Evolutionary conservation across 2,888 invertebrate species (phyloP).

Genomic region (Acrobeloides nanus): DNA sequence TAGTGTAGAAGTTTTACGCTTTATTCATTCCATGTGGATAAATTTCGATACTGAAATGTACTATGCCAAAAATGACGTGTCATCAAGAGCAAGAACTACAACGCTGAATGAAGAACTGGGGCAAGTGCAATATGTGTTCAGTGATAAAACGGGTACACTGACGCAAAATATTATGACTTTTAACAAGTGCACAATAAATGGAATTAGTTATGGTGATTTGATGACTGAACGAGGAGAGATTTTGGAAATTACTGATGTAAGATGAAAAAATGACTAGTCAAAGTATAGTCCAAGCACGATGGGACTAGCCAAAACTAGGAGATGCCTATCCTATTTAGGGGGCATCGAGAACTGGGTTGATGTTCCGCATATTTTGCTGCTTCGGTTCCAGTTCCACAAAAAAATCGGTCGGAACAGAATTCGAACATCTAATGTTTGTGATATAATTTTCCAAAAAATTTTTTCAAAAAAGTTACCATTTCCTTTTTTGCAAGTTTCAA

Average conservation of each 20-base stretch:
- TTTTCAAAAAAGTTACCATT: background rate
- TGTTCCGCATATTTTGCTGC: constrained; percentile 1
- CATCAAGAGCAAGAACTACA: constrained; percentile 77
- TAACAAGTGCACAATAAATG: constrained; percentile 93
- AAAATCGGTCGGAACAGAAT: too few species aligned
- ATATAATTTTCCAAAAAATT: background rate
- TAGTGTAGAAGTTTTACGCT: constrained; percentile 80
- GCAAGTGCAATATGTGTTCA: constrained; percentile 90
- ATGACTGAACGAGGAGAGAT: constrained; percentile 40
- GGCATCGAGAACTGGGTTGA: too few species aligned
- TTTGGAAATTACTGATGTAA: constrained; percentile 39
- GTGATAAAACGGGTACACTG: constrained; percentile 96
- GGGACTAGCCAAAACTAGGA: too few species aligned
- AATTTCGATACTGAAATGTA: constrained; percentile 99
- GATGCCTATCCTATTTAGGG: too few species aligned
- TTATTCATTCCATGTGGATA: constrained; percentile 93
- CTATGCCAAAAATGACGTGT: constrained; percentile 59
- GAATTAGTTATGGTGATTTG: constrained; percentile 79
- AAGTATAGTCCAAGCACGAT: too few species aligned
- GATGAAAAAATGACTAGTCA: constrained; percentile 8
- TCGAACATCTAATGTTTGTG: too few species aligned
- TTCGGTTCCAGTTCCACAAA: background rate
- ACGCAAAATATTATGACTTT: constrained; percentile 99
- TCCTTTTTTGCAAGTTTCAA: background rate
- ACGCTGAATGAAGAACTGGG: constrained; percentile 79